Conservation (phyloP, 23 tunicate species). For the Styela clava region DNA sequence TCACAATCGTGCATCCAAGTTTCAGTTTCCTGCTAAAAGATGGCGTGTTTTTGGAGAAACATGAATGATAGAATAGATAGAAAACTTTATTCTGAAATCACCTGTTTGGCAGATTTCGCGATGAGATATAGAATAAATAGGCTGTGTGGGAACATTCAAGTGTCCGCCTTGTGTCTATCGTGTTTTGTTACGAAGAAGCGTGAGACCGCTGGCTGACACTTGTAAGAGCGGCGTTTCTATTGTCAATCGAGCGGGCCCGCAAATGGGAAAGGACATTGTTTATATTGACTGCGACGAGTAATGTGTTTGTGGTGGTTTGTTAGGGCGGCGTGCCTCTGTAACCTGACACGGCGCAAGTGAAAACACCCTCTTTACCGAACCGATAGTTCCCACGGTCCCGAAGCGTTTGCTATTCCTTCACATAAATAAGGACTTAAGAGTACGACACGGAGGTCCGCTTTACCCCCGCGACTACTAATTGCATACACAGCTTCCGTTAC, state of each 20-base stretch:
- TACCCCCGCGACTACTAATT: neutral
- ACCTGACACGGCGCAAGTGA: neutral
- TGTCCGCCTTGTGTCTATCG: neutral
- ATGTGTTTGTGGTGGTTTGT: conserved; percentile 19
- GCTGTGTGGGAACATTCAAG: conserved; percentile 2
- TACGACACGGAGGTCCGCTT: too few species aligned
- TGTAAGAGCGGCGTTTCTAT: conserved; percentile 8
- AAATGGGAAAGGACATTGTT: conserved; percentile 17
- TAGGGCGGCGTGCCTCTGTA: conserved; percentile 25
- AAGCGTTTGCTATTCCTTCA: too few species aligned
- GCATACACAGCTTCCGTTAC: neutral
- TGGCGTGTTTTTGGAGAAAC: too few species aligned
- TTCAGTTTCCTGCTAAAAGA: too few species aligned
- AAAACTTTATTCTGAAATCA: too few species aligned
- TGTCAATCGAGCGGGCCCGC: neutral
- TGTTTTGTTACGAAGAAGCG: neutral
- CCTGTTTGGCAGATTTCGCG: neutral
- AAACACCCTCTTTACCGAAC: neutral
- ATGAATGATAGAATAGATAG: too few species aligned
- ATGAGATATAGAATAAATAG: neutral
- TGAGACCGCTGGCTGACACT: conserved; percentile 6
- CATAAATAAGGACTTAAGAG: too few species aligned
- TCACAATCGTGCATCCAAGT: too few species aligned
- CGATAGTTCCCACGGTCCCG: conserved; percentile 8
- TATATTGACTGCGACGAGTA: conserved; percentile 9